Evolutionary conservation across 2,113 vertebrate genomes (phyloP).

Genomic region (Prolemur simus): DNA sequence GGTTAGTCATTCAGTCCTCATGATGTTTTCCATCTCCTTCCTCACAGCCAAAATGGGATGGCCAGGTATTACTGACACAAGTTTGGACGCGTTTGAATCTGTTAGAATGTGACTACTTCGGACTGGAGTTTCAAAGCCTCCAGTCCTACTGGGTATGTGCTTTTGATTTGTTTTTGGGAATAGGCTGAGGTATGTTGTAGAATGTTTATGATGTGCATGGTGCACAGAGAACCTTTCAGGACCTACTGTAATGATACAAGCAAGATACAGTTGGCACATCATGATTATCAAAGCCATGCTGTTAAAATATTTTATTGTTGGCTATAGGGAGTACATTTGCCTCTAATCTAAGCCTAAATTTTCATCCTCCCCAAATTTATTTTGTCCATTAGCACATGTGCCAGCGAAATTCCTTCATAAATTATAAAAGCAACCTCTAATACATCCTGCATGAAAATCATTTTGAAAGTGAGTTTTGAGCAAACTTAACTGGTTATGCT

Average conservation of each 20-base stretch:
- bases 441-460: no score
- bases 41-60: constrained; percentile 88
- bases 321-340: fast-evolving
- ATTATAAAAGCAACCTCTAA: background rate
- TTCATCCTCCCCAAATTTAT: background rate
- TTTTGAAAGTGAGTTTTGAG: background rate
- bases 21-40: background rate
- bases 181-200: fast-evolving
- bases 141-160: constrained; percentile 94
- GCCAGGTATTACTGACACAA: constrained; percentile 88
- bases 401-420: background rate
- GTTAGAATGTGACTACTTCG: constrained; percentile 97
- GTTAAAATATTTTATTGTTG: background rate
- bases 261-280: no score
- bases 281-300: background rate
- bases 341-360: background rate
- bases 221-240: background rate
- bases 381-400: background rate
- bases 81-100: constrained; percentile 93
- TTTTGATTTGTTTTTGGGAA: background rate
- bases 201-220: fast-evolving
- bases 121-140: constrained; percentile 94
- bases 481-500: background rate
- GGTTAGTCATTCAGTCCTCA: background rate
- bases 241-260: fast-evolving